A percentile compares a stretch with the other conserved stretches of the same genome.
These are phyloP conservation scores for Barnardius zonarius DNA, from an alignment of 2,113 vertebrate genomes.

Conservation along the genomic window DNA sequence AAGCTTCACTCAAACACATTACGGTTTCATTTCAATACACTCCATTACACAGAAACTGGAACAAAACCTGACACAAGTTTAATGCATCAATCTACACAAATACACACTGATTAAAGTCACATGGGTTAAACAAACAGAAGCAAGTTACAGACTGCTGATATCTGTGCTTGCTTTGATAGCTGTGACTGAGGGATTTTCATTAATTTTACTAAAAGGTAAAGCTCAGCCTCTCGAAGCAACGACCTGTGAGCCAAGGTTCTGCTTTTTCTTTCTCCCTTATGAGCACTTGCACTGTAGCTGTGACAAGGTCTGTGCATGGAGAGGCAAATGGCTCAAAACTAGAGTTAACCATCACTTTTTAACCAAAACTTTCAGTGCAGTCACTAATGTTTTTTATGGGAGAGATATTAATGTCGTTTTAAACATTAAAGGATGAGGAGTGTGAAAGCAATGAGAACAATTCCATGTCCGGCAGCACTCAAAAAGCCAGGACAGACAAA, in stretches of 20 bases:
- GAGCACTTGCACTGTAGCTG: neutral
- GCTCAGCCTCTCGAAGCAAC: neutral
- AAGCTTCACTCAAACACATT: neutral
- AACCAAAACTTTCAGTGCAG: fast-evolving
- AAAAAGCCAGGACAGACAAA: neutral
- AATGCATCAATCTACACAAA: neutral
- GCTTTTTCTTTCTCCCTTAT: neutral
- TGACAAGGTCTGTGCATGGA: neutral
- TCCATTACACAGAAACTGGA: neutral
- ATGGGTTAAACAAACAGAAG: neutral
- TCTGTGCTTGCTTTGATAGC: neutral
- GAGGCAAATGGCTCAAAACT: neutral
- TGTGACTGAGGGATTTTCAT: neutral
- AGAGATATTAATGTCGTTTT: neutral
- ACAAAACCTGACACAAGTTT: neutral
- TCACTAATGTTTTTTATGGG: neutral
- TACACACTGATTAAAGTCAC: neutral
- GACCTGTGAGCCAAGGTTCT: neutral
- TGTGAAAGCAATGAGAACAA: neutral
- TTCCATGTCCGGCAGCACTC: neutral
- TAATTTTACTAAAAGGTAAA: neutral
- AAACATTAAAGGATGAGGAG: neutral
- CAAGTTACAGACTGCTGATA: neutral
- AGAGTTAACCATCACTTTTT: neutral
- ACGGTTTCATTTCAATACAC: neutral